Conservation (phyloP, 2,113 vertebrate genomes). For the Centropus unirufus region DNA sequence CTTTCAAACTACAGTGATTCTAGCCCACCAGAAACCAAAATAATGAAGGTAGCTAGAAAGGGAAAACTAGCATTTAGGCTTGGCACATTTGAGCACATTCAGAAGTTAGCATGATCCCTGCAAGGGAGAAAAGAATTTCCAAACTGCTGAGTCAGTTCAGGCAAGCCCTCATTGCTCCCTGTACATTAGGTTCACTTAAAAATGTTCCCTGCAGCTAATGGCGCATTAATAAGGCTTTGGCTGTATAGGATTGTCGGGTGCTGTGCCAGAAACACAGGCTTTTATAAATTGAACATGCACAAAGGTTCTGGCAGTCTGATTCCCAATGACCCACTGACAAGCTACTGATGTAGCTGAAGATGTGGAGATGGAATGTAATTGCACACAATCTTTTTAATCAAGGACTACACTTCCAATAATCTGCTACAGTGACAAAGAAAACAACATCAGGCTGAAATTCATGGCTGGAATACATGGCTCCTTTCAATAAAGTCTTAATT, state of each 20-base stretch:
- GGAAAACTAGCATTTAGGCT: neutral
- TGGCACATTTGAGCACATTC: neutral
- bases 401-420: constrained; percentile 27
- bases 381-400: constrained; percentile 52
- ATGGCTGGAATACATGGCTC: constrained; percentile 34
- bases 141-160: constrained; percentile 37
- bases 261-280: constrained; percentile 9
- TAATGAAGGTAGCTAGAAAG: neutral
- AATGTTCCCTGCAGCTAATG: constrained; percentile 25
- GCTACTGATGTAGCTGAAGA: constrained; percentile 14
- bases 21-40: neutral
- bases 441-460: constrained; percentile 29
- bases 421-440: constrained; percentile 16
- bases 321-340: constrained; percentile 40
- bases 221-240: neutral
- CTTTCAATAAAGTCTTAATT: constrained; percentile 50
- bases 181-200: neutral
- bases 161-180: neutral
- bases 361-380: constrained; percentile 32
- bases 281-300: constrained; percentile 26
- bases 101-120: neutral
- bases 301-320: constrained; percentile 35
- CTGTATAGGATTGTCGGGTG: neutral
- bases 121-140: constrained; percentile 8
- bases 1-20: neutral